Conservation (phyloP, 2,113 vertebrate species). For the Bubalus kerabau region DNA sequence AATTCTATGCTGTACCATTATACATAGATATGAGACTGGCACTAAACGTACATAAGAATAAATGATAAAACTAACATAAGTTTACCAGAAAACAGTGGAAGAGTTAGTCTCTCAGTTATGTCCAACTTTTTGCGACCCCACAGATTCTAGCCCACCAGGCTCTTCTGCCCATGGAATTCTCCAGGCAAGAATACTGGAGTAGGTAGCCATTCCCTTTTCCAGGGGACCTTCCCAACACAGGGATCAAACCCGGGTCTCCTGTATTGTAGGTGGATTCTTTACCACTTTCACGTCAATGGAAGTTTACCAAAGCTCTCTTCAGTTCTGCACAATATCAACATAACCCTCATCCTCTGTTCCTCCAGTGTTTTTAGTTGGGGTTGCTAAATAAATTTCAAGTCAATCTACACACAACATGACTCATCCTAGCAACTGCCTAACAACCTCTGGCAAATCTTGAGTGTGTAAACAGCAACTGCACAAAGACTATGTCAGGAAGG, state of each 20-base stretch:
- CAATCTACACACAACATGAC: conserved; percentile 11
- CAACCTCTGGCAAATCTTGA: conserved; percentile 17
- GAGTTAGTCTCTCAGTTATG: background rate
- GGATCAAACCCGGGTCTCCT: background rate
- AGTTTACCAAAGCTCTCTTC: background rate
- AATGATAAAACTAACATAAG: background rate
- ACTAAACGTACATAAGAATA: background rate
- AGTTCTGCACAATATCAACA: background rate
- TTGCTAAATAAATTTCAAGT: conserved; percentile 15
- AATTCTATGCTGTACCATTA: background rate
- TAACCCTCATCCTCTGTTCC: background rate
- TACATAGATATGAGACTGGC: background rate
- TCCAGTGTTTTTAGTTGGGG: background rate
- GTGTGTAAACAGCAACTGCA: conserved; percentile 53
- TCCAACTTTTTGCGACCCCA: background rate
- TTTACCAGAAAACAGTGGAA: background rate
- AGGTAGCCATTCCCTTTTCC: background rate
- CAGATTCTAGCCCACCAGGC: background rate
- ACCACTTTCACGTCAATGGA: background rate
- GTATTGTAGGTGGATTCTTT: background rate
- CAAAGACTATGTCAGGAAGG: background rate
- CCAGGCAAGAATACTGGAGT: background rate
- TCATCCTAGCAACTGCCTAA: conserved; percentile 59
- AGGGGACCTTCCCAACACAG: background rate
- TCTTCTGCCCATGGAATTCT: background rate